Evolutionary conservation across 2,113 vertebrate genomes (phyloP), one percentile per base, ranked within the genome.

Genomic region (Hippocampus abdominalis): DNA sequence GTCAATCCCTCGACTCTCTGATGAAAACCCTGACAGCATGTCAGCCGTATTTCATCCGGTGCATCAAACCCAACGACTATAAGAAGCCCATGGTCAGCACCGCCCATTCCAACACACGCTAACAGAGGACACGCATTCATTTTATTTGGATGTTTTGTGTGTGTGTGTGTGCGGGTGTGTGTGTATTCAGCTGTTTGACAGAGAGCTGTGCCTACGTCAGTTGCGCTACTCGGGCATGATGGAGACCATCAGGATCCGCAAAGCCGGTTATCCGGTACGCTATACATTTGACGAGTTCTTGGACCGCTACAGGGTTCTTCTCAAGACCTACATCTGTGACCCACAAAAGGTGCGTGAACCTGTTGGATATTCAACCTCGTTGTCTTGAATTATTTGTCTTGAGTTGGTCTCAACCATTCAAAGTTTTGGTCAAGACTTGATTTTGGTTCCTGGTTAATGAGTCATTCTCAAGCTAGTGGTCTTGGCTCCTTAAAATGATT

Each of bases 1-100:
- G 94, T 44, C 93, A 95, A 84, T 99, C 97, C 16, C 90, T 99
- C 86, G 97, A 99, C 16, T 91, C 96, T 53, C 91, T 99, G 72
- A 99, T 99, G 95, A 98, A 95, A 89, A 94, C 95, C 21, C 89
- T 99, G 77, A 87, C 87, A 12, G 87, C 61, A 18, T 97, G 96
- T 77, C 94, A 99, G 87, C 97, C 97, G 0, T 97, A 93, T 77
- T 99, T 99, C 77, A 88, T 99, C 49, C 97, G 97, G 79, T 99
- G 97, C 88, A 94, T 99, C 80, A 99, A 99, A 84, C 97, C 97
- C 71, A 99, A 99, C 1, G 94, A 98, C 79, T 93, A 90, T 88
- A 98, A 99, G 92, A 97, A 95, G 86, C 95, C 97, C 0, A 84
- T 94, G 96, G 97, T 99, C 92, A 92, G 67, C 18, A 27, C 25